phyloP scores from a whole-genome alignment of 2,797 vertebrate species.

The Tenualosa ilisha region DNA sequence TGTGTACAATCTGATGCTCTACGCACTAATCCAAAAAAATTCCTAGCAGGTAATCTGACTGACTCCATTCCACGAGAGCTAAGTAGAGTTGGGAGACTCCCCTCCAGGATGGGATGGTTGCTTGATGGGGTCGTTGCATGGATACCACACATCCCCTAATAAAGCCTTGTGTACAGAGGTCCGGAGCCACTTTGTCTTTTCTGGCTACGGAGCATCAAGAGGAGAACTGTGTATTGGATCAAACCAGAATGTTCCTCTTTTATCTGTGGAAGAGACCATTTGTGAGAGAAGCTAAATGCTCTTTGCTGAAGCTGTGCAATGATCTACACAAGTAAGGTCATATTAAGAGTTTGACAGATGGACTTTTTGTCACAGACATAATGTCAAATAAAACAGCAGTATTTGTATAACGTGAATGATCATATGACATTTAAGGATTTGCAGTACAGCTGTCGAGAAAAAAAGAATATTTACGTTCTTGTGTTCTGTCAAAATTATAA shows the following conservation, averaged over 20 bases:
- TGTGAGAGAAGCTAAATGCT: neutral
- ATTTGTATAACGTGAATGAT: too few species aligned
- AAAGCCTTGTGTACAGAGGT: neutral
- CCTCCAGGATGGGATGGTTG: neutral
- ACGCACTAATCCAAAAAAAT: too few species aligned
- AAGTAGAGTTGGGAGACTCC: neutral
- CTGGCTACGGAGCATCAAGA: neutral
- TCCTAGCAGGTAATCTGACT: neutral
- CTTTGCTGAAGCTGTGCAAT: neutral
- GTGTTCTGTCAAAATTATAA: too few species aligned
- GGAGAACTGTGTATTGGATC: neutral
- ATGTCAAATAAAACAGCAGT: too few species aligned
- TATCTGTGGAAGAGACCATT: neutral
- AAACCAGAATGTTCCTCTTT: neutral
- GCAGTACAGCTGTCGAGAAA: too few species aligned
- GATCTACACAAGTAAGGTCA: neutral
- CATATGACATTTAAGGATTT: too few species aligned
- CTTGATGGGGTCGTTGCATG: constrained; percentile 9
- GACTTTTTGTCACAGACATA: too few species aligned
- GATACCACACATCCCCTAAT: neutral
- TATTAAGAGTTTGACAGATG: neutral
- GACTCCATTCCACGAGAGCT: neutral
- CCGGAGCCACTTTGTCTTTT: neutral
- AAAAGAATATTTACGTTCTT: too few species aligned
- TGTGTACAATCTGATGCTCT: neutral